A percentile compares a stretch with the other conserved stretches of the same genome.
phyloP scores from a whole-genome alignment of 37 sponge, comb jelly and placozoan species.

The Ianthella basta region DNA sequence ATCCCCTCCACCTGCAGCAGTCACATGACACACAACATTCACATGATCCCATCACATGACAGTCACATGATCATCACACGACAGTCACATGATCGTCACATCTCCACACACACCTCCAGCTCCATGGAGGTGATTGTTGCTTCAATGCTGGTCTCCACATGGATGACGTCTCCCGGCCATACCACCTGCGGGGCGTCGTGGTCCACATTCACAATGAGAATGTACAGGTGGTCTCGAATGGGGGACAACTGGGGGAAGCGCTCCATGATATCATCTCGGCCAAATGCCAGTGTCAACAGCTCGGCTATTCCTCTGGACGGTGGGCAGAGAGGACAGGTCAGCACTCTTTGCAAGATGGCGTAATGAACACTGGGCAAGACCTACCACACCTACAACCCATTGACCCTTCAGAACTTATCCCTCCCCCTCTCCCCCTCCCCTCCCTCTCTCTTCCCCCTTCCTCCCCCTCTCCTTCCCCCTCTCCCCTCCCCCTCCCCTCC shows the following conservation, averaged over 20 bases:
- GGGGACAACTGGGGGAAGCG: not conserved
- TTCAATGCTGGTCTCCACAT: slow-evolving; percentile 49
- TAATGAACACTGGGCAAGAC: too few relatives aligned
- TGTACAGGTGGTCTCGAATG: slow-evolving; percentile 20
- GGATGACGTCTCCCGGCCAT: slow-evolving; percentile 53
- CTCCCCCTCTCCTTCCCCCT: too few relatives aligned
- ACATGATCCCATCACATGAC: too few relatives aligned
- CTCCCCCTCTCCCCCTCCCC: too few relatives aligned
- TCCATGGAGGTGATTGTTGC: slow-evolving; percentile 44
- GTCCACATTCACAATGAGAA: slow-evolving; percentile 19
- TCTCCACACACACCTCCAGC: slow-evolving; percentile 28
- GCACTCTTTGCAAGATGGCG: too few relatives aligned
- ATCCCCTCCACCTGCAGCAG: slow-evolving; percentile 64
- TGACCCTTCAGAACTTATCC: too few relatives aligned
- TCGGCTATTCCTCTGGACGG: not conserved
- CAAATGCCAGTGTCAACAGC: slow-evolving; percentile 11
- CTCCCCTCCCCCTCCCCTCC: too few relatives aligned
- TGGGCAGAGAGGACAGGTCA: too few relatives aligned
- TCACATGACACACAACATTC: not conserved
- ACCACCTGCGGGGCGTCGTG: not conserved
- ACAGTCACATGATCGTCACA: not conserved
- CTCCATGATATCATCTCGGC: not conserved
- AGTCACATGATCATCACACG: too few relatives aligned
- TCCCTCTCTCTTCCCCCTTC: too few relatives aligned
- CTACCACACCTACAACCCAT: too few relatives aligned